Evolutionary conservation across 2,797 vertebrate genomes (phyloP), one percentile per base, ranked within the genome.

Genomic region (Choloepus didactylus): DNA sequence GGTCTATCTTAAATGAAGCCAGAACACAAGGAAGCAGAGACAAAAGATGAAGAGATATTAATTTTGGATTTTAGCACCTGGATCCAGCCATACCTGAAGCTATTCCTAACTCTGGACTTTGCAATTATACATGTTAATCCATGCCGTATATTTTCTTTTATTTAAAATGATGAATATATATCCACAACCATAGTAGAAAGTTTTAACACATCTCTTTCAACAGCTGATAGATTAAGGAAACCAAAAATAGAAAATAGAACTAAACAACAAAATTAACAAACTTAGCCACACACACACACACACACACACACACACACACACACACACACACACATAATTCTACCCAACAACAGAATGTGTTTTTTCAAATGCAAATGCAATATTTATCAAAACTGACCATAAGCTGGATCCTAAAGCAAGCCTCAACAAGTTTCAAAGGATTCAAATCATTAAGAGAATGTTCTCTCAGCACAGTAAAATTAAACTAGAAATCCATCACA

Each of bases 361-460:
- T 51, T 25, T 93, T 87, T 87, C 56, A 70, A 93, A 79, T 27
- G 19, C n/a, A 87, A 87, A 80, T 41, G 25, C 79, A 62, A 80
- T 54, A 19, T 59, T 23, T 86, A 69, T 27, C n/a, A n/a, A 93
- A 60, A 51, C 72, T 87, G 64, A 41, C 73, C 54, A 72, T 62
- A 79, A 25, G 51, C 19, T 86, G 54, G 46, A 35, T 80, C 54
- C 51, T 41, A 87, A 70, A 93, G n/a, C 12, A 49, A 93, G 25
- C 44, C 19, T 87, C 56, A 62, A 60, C 54, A 93, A 62, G 80
- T 93, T 80, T 80, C 54, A 93, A 80, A 72, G 19, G 19, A 70
- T 87, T 62, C 16, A 51, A 41, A 80, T 60, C 9, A 62, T 87
- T 87, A n/a, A 51, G 64, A 62, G 6, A 79, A 46, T 79, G 25